Base-by-base conservation (phyloP, 1,140 invertebrate species). In the Lutraria rhynchaena region DNA sequence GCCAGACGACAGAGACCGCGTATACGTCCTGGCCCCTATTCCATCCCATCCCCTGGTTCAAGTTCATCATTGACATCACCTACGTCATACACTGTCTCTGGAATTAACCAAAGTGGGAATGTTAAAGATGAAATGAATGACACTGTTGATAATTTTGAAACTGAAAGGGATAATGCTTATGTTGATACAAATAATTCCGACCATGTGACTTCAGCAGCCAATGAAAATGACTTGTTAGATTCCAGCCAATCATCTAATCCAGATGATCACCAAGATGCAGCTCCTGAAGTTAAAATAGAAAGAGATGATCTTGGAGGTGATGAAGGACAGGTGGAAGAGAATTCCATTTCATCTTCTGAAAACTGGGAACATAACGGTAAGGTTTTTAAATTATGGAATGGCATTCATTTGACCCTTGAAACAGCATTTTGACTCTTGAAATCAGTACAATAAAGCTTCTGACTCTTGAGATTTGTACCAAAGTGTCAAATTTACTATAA, bases 21-120 rank as follows among this genome's bases (percentile, higher is more conserved):
- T 1, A 55, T 74, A 29, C 71, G 71, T 35, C 53, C 71, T 44
- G 33, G 27, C 22, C 71, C 71, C 9, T 74, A 74, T 44, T 74
- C 71, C 37, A 74, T 74, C 1, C 13, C 55, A 9, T 74, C 71
- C 1, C 71, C 71, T 19, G 35, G 71, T 3, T 17, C 35, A 0
- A 60, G 13, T 53, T 60, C 55, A 2, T 41, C 57, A 1, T 35
- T 61, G n/a, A 44, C 31, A 24, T 74, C 71, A 17, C n/a, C 69
- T 2, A 35, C 71, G 3, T 41, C 31, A 27, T 74, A 53, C 17
- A 17, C 15, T 74, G 33, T 41, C 71, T 58, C 15, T 11, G 29
- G 35, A 15, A 44, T 55, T 27, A 74, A 74, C 19, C 55, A 60
- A 15, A 60, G 33, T 37, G 57, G 44, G 53, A 71, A 71, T 5